Evolutionary conservation across 2,888 invertebrate genomes (phyloP), one percentile per base, ranked within the genome.

Genomic region (Platerodrilus igneus): DNA sequence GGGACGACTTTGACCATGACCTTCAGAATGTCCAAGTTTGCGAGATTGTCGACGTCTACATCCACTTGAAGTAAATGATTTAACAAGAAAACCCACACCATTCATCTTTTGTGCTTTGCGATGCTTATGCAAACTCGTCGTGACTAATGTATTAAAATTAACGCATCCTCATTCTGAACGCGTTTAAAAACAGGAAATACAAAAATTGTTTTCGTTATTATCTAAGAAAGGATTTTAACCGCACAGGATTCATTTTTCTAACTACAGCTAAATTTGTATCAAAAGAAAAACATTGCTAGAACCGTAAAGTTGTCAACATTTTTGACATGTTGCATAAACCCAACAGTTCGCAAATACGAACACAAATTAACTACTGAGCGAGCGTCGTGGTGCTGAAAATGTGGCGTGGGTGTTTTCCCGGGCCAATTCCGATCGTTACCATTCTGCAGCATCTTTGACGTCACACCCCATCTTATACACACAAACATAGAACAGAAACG

Each of bases 11-110:
- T 59, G 45, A 64, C 58, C 48, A 51, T 49, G 40, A 50, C 51
- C 43, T 39, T 30, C 19, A 14, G 45, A 37, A 9, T 41, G 39
- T 32, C 41, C 45, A 46, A 64, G 56, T 51, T 62, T 62, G 37
- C 68, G 66, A 52, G 70, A 71, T 61, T 78, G 77, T 37, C 77
- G 72, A 28, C 80, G 73, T 21, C 80, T 74, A 51, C 76, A 73
- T 45, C 72, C 64, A 51, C 74, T 74, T 13, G 79, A 78, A 28
- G 78, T 76, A 52, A 81, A 76, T 15, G 79, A 78, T 66, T 81
- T 82, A 67, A 81, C 78, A 50, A 78, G 60, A 53, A 76, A 75
- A 26, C 77, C 74, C 34, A 77, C 77, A 25, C 77, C 76, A 60
- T 76, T 77, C 76, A 78, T 77, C 23, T 14, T 37, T 29, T 31